These are phyloP conservation scores for Artibeus lituratus DNA, from an alignment of 2,797 vertebrate species.

Conservation along the genomic window DNA sequence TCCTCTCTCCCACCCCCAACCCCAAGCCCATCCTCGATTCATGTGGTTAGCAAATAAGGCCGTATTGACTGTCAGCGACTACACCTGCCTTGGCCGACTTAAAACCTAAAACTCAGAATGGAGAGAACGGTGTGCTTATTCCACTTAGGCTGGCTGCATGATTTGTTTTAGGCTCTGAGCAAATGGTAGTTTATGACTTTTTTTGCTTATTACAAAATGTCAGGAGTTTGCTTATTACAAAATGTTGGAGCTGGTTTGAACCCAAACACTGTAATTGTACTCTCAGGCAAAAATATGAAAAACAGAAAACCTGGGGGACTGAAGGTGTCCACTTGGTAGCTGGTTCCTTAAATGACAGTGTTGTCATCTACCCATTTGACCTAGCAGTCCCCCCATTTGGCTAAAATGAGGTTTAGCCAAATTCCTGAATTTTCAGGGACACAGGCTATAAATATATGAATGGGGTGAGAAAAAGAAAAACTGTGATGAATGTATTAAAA, in stretches of 20 bases:
- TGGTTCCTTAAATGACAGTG: neutral
- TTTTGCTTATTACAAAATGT: conserved; percentile 11
- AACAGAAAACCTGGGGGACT: neutral
- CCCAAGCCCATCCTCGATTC: neutral
- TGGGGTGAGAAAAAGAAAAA: neutral
- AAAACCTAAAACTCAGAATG: neutral
- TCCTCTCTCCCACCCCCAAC: neutral
- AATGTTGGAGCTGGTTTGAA: neutral
- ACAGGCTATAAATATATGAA: neutral
- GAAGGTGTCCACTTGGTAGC: neutral
- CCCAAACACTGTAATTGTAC: neutral
- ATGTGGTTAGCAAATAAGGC: neutral
- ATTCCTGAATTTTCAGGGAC: neutral
- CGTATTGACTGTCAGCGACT: neutral
- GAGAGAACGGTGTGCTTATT: neutral
- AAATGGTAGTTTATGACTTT: neutral
- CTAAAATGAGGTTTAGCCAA: neutral
- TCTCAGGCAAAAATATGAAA: neutral
- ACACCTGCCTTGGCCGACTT: neutral
- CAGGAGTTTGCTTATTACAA: neutral
- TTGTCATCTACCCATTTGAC: neutral
- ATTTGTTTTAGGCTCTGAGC: neutral
- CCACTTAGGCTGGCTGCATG: neutral
- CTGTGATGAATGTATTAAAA: neutral
- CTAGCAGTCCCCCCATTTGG: too few relatives aligned